Conservation (phyloP, 2,888 invertebrate genomes). For the Horisme vitalbata region DNA sequence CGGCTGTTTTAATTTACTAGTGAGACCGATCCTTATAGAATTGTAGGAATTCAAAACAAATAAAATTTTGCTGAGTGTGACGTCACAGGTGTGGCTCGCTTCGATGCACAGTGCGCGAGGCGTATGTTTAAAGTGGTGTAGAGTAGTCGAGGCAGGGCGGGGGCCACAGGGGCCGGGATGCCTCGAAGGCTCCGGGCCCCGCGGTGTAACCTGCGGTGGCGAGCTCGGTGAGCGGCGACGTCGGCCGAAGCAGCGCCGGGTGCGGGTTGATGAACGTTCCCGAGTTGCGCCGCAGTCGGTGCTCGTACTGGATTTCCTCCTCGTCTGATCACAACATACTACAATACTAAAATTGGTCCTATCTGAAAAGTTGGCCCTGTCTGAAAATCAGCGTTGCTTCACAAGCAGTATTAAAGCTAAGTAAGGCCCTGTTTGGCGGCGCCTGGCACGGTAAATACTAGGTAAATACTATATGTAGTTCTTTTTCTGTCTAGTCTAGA, state of each 20-base stretch:
- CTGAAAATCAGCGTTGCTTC: too few species aligned
- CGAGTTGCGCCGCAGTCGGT: constrained; percentile 67
- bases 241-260: constrained; percentile 66
- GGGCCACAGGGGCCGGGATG: neutral
- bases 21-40: too few species aligned
- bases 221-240: constrained; percentile 73
- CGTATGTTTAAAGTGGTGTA: neutral
- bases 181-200: neutral
- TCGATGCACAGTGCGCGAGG: constrained; percentile 4
- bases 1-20: neutral
- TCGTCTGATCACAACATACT: constrained; percentile 31
- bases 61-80: neutral
- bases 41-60: too few species aligned
- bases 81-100: constrained; percentile 2
- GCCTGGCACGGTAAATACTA: too few species aligned
- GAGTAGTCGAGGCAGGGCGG: neutral
- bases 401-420: too few species aligned
- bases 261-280: constrained; percentile 74
- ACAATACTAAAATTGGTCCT: too few species aligned
- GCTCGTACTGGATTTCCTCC: constrained; percentile 61
- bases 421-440: too few species aligned
- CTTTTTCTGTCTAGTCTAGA: too few species aligned
- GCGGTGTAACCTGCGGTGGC: constrained; percentile 70
- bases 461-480: too few species aligned
- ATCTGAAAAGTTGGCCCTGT: too few species aligned